Evolutionary conservation across 1,140 invertebrate genomes (phyloP).

Genomic region (Orius insidiosus): DNA sequence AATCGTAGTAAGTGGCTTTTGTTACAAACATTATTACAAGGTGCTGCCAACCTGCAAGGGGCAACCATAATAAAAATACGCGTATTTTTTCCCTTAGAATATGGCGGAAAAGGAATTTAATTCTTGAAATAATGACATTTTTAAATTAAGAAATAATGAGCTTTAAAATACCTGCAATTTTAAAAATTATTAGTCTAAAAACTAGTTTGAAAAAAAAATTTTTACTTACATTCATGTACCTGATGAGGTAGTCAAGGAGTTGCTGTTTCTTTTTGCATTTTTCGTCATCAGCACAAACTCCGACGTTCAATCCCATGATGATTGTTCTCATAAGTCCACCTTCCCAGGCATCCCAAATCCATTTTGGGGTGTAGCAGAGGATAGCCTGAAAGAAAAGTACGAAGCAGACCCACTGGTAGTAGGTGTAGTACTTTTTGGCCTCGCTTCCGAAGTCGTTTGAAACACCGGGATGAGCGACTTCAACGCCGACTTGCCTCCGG

Average conservation of each 20-base stretch:
- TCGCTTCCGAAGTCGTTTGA: conserved; percentile 55
- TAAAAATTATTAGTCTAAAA: too few species aligned
- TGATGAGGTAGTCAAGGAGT: conserved; percentile 61
- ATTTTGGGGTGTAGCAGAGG: conserved; percentile 87
- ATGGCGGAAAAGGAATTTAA: too few species aligned
- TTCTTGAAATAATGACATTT: too few species aligned
- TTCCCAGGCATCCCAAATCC: conserved; percentile 76
- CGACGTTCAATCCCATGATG: conserved; percentile 66
- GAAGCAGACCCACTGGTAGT: conserved; percentile 88
- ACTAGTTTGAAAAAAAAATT: conserved; percentile 1
- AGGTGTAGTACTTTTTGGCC: conserved; percentile 56
- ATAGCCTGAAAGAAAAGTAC: conserved; percentile 81
- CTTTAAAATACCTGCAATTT: too few species aligned
- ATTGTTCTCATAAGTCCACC: conserved; percentile 61
- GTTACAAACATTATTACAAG: too few species aligned
- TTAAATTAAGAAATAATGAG: too few species aligned
- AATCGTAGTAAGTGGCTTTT: too few species aligned
- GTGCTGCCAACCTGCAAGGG: too few species aligned
- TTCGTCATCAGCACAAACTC: conserved; percentile 52
- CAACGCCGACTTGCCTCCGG: conserved; percentile 53
- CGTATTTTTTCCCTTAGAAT: too few species aligned
- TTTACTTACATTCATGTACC: conserved; percentile 59
- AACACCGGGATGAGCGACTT: conserved; percentile 69
- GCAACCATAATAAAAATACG: too few species aligned
- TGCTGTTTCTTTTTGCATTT: conserved; percentile 58